Base-by-base conservation (phyloP, 2,888 invertebrate species). In the Dyspetes luteomarginatus region DNA sequence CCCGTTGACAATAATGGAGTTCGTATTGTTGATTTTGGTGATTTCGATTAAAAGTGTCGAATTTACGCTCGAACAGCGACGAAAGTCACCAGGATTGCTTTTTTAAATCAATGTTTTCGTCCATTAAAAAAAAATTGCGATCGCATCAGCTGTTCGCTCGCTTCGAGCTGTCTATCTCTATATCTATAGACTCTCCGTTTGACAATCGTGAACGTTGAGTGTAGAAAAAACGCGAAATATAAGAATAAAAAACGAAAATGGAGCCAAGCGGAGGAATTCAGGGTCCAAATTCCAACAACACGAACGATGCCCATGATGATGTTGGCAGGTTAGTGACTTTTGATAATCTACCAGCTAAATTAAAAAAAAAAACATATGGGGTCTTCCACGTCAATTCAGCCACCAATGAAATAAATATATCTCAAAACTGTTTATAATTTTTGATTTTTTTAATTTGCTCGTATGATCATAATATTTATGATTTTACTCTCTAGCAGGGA, bases 281-380 rank as follows among this genome's bases (percentile, higher is more conserved):
- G 43, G 67, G 48, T 17, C 83, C 78, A 55, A 83, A 81, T 71
- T 64, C 72, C n/a, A 79, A 68, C 60, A 79, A 74, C 19, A 28
- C 17, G 17, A 60, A 30, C 4, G 77, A 80, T 17, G 17, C 58
- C 4, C 56, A 45, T 7, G 84, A 84, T 62, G 83, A 84, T 55
- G 83, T 83, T 69, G 84, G 84, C 58, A 84, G 84, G 84, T 84
- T 48, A 78, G 60, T 60, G 15, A 26, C 56, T 52, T 73, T 9
- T 1, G n/a, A n/a, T n/a, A n/a, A n/a, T n/a, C n/a, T n/a, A n/a
- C n/a, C n/a, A n/a, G n/a, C n/a, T n/a, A n/a, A n/a, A n/a, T n/a
- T n/a, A n/a, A n/a, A n/a, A n/a, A n/a, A n/a, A n/a, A n/a, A n/a
- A n/a, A n/a, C n/a, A n/a, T n/a, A n/a, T n/a, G n/a, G n/a, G n/a